Conservation (phyloP, 2,888 invertebrate species). For the Lithophane socia region DNA sequence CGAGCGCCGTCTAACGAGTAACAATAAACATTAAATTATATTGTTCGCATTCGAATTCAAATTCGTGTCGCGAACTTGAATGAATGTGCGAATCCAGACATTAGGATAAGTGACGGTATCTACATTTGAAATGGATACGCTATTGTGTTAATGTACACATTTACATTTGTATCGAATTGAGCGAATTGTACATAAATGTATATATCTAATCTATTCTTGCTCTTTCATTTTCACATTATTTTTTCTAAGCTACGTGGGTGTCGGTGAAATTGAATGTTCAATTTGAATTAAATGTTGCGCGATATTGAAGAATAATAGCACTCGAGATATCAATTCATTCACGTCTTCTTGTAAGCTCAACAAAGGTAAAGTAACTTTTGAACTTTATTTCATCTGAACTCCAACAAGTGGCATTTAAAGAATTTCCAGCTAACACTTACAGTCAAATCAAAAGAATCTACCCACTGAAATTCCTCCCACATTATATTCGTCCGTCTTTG, state of each 20-base stretch:
- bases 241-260: constrained; percentile 11
- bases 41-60: constrained; percentile 55
- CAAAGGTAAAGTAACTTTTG: neutral
- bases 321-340: constrained; percentile 18
- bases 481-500: constrained; percentile 20
- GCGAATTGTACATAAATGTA: constrained; percentile 20
- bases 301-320: constrained; percentile 40
- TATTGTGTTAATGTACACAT: constrained; percentile 38
- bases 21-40: constrained; percentile 55
- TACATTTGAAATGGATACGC: constrained; percentile 56
- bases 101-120: constrained; percentile 51
- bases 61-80: constrained; percentile 47
- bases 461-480: constrained; percentile 10
- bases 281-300: constrained; percentile 11
- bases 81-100: constrained; percentile 42
- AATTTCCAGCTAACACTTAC: neutral
- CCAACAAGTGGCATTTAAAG: neutral
- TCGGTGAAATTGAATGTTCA: constrained; percentile 25
- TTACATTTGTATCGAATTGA: constrained; percentile 50
- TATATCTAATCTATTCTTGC: neutral
- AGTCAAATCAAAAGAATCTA: neutral
- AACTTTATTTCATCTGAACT: constrained; percentile 8
- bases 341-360: neutral
- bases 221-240: constrained; percentile 25
- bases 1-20: constrained; percentile 33